Conservation (phyloP, 2,113 vertebrate genomes). For the Chlamydotis undulata region DNA sequence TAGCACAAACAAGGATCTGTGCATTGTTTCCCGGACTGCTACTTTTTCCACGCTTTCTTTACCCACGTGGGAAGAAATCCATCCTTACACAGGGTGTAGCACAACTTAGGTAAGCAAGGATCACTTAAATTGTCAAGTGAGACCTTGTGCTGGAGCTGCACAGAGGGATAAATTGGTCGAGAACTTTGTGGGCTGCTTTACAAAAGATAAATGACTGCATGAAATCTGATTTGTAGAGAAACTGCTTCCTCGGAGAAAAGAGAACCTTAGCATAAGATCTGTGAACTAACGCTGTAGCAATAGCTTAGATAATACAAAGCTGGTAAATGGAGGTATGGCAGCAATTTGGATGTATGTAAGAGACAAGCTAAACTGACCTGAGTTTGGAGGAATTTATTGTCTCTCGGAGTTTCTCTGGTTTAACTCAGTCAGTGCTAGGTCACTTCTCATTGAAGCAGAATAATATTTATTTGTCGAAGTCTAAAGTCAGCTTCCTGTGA, state of each 20-base stretch:
- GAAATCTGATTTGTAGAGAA: background rate
- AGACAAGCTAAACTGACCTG: background rate
- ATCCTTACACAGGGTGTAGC: background rate
- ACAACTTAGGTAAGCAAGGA: background rate
- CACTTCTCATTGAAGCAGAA: background rate
- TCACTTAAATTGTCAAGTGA: background rate
- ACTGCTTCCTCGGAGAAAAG: background rate
- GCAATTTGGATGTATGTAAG: background rate
- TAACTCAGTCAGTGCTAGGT: background rate
- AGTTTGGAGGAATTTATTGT: conserved; percentile 4
- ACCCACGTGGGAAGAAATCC: background rate
- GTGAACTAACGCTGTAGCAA: conserved; percentile 7
- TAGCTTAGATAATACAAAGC: conserved; percentile 9
- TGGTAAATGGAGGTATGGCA: background rate
- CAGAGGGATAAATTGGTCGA: background rate
- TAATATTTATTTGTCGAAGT: background rate
- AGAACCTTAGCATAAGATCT: conserved; percentile 2
- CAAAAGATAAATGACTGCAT: background rate
- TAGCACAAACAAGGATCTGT: background rate
- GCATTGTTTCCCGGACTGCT: background rate
- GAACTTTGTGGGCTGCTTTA: conserved; percentile 4
- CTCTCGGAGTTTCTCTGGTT: background rate
- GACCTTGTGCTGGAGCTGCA: background rate
- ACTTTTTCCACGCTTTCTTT: background rate
- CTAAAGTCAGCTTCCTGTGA: background rate